Evolutionary conservation across 1,140 invertebrate species (phyloP), one percentile per base, ranked within the genome.

Genomic region (Drosophila nebulosa): DNA sequence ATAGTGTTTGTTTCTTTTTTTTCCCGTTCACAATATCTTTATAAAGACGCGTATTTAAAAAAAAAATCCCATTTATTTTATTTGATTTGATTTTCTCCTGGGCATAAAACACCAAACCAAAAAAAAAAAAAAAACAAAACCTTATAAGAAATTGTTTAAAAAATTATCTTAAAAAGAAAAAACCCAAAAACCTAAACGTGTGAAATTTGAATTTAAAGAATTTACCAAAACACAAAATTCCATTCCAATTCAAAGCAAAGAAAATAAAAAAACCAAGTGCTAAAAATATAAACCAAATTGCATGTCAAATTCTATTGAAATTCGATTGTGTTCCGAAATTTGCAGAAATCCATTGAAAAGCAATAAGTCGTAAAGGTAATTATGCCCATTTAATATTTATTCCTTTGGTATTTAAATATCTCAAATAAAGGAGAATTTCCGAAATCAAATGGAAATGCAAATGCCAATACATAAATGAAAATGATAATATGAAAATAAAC

Each of bases 401-500:
- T 46, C 39, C 5, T 6, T 18, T 42, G 5, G 14, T 59, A 39
- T 39, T 39, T 10, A n/a, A n/a, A 32, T 32, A 32, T 32, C 30
- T 10, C 30, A 32, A 9, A 32, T 32, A 32, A 32, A 32, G 3
- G 30, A 32, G 12, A 12, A 32, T 3, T 10, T 12, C 30, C 36
- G 6, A 39, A 14, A 39, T 39, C 14, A 42, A 42, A 35, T 12
- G 10, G 0, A 35, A 35, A 42, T 16, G 39, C 39, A 42, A 42
- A 42, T 6, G 12, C 1, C 1, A 12, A 42, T 53, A 69, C 57
- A 27, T 26, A 18, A 60, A 52, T 18, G 4, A 26, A 55, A 24
- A 60, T 59, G 68, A 24, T 50, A 61, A 59, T 64, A 59, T 30
- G 56, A 61, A n/a, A 56, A 74, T 67, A 60, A 74, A 74, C 57